Percentiles rank a stretch among this genome's conserved stretches.
phyloP scores from a whole-genome alignment of 1,140 invertebrate species.

The Penaeus japonicus region DNA sequence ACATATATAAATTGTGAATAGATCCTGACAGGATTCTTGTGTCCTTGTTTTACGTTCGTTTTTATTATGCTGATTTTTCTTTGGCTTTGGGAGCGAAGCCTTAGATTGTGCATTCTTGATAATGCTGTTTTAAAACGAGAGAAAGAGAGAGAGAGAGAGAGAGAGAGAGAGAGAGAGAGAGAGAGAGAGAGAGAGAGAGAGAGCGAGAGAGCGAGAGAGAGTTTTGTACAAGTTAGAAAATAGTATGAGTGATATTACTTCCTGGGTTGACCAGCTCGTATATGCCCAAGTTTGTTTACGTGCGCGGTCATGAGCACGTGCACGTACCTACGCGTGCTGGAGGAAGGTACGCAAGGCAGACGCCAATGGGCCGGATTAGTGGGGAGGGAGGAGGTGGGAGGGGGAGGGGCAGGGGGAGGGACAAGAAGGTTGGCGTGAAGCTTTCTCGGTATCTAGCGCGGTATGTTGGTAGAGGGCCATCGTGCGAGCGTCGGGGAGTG shows the following conservation, averaged over 20 bases:
- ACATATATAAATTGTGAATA: not conserved
- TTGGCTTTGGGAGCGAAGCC: too few relatives aligned
- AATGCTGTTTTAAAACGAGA: too few relatives aligned
- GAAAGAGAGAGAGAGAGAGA: not conserved
- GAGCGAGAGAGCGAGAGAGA: conserved; percentile 1
- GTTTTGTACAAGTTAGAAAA: not conserved
- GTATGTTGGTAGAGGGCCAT: not conserved
- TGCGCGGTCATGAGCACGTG: too few relatives aligned
- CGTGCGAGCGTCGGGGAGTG: not conserved
- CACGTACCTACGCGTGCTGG: too few relatives aligned
- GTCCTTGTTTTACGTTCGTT: not conserved
- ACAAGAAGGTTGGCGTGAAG: not conserved
- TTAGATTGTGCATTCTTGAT: too few relatives aligned
- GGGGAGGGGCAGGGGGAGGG: not conserved
- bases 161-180: not conserved
- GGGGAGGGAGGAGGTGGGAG: not conserved
- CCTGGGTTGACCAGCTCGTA: too few relatives aligned
- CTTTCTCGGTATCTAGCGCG: too few relatives aligned
- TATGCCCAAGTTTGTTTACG: too few relatives aligned
- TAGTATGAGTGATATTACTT: too few relatives aligned
- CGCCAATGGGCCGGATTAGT: not conserved
- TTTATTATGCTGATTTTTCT: too few relatives aligned
- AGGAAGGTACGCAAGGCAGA: too few relatives aligned
- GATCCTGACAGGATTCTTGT: not conserved
- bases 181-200: not conserved